A percentile compares a stretch with the other conserved stretches of the same genome.
These are phyloP conservation scores for Noctua comes DNA, from an alignment of 2,888 invertebrate genomes.

Conservation along the genomic window DNA sequence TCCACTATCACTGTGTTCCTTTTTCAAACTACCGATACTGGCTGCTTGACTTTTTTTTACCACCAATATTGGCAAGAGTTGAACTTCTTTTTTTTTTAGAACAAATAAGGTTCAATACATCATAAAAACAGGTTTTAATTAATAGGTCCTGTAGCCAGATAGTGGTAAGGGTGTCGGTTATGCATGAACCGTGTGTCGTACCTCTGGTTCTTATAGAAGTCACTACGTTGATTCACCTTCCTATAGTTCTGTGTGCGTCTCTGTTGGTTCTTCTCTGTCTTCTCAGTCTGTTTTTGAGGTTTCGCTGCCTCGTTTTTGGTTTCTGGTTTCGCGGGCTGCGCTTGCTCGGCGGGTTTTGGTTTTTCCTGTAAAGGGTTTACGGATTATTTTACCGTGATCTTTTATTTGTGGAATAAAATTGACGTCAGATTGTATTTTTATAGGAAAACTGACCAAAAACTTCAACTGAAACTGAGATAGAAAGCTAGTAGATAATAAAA, in stretches of 20 bases:
- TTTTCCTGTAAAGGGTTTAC: slow-evolving; percentile 76
- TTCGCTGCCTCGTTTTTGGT: slow-evolving; percentile 71
- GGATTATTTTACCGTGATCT: neutral
- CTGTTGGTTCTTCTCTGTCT: slow-evolving; percentile 76
- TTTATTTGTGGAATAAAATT: neutral
- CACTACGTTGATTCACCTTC: slow-evolving; percentile 80
- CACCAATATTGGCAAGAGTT: neutral
- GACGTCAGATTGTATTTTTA: neutral
- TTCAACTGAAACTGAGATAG: too few species aligned
- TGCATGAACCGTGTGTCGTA: slow-evolving; percentile 85
- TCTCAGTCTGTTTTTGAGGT: slow-evolving; percentile 76
- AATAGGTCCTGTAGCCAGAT: slow-evolving; percentile 87
- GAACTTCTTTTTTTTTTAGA: slow-evolving; percentile 1
- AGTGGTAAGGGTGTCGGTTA: slow-evolving; percentile 84
- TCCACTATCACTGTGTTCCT: neutral
- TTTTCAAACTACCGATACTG: slow-evolving; percentile 2
- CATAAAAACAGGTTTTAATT: slow-evolving; percentile 74
- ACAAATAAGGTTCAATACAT: slow-evolving; percentile 56
- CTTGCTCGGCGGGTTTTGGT: slow-evolving; percentile 64
- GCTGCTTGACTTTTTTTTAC: neutral
- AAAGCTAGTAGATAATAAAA: neutral
- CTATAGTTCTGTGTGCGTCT: slow-evolving; percentile 84
- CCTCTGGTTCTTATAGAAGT: slow-evolving; percentile 86
- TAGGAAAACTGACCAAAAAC: neutral
- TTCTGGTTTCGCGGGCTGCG: slow-evolving; percentile 65